Conservation (phyloP, 2,113 vertebrate genomes). For the Rhabdornis inornatus region DNA sequence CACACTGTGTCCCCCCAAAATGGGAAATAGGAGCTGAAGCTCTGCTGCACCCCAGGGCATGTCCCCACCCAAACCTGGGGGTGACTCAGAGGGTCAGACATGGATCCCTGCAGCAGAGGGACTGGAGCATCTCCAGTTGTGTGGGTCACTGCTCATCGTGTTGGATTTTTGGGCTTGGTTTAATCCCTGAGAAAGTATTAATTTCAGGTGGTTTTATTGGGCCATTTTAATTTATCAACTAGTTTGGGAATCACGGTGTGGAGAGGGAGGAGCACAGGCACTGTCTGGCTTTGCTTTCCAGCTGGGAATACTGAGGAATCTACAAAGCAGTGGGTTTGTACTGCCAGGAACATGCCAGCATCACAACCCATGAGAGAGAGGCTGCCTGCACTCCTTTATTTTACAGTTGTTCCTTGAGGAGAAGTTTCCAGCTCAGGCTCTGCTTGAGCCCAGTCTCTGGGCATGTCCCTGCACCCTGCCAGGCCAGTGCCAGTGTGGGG, state of each 20-base stretch:
- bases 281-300: not conserved
- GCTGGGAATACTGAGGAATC: not conserved
- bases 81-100: accelerated
- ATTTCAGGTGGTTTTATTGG: not conserved
- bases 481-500: not conserved
- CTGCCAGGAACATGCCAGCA: accelerated
- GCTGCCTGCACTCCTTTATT: not conserved
- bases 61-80: not conserved
- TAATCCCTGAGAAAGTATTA: not conserved
- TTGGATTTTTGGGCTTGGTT: not conserved
- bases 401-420: not conserved
- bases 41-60: accelerated
- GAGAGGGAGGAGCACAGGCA: not conserved
- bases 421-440: not conserved
- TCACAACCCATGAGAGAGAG: not conserved
- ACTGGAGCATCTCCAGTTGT: not conserved
- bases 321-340: not conserved
- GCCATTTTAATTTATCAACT: not conserved
- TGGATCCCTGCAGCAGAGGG: accelerated
- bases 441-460: not conserved
- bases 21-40: not conserved
- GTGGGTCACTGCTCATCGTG: not conserved
- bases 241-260: accelerated
- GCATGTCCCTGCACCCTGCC: not conserved
- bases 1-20: not conserved